A percentile compares a stretch with the other conserved stretches of the same genome.
Evolutionary conservation across 2,797 vertebrate species (phyloP).

Genomic region (Spea hammondii): DNA sequence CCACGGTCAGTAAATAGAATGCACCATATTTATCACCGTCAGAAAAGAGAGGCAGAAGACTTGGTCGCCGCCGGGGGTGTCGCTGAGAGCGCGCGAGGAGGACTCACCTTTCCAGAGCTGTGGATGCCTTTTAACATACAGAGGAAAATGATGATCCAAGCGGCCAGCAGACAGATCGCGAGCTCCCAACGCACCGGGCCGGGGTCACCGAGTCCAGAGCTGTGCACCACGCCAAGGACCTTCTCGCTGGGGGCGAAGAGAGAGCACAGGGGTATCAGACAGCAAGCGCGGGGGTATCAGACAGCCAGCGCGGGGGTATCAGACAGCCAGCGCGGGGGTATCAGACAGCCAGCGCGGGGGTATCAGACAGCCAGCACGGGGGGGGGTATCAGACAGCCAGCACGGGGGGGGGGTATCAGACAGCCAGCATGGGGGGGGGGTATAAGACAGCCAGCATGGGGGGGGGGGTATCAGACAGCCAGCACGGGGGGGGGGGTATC

Average conservation of each 20-base stretch:
- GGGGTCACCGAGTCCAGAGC: constrained; percentile 74
- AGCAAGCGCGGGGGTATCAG: neutral
- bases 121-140: constrained; percentile 81
- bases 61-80: neutral
- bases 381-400: too few species aligned
- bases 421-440: too few species aligned
- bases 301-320: neutral
- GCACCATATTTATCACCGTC: too few species aligned
- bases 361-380: too few species aligned
- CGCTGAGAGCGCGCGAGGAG: neutral
- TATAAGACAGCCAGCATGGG: too few species aligned
- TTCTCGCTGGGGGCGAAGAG: constrained; percentile 59
- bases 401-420: too few species aligned
- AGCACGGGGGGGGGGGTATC: too few species aligned
- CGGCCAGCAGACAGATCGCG: constrained; percentile 76
- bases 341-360: too few species aligned
- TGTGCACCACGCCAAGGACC: constrained; percentile 74
- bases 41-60: too few species aligned
- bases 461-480: too few species aligned
- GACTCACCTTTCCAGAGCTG: constrained; percentile 79
- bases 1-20: too few species aligned
- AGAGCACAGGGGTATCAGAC: neutral
- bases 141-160: constrained; percentile 80
- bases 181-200: constrained; percentile 76
- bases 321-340: too few species aligned